Evolutionary conservation across 2,888 invertebrate species (phyloP), one percentile per base, ranked within the genome.

Genomic region (Thymelicus sylvestris): DNA sequence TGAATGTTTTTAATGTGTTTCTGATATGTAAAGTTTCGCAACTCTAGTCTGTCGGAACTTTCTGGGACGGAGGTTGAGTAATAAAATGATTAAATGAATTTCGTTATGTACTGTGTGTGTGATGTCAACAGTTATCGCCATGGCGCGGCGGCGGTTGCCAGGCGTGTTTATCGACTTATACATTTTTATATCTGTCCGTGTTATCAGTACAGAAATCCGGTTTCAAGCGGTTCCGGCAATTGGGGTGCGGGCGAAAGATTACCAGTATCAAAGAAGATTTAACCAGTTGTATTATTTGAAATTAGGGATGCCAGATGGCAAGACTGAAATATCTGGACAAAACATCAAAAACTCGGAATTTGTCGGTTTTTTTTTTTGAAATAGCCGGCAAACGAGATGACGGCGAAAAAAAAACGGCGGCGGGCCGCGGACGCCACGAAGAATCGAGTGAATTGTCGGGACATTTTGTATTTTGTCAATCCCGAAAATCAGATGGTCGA

Each of bases 61-160:
- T 66, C 62, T 47, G 48, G 47, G 31, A 19, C 68, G 31, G 38
- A 55, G 47, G 47, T 68, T 63, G 62, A 44, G 68, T 65, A 64
- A 70, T 50, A 47, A 8, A n/a, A 68, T 57, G 44, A 64, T 70
- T 39, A 59, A 24, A 65, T 50, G 4, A 48, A 59, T 70, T 50
- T 64, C 59, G 50, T 69, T 50, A 52, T 48, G 59, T 41, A 59
- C 65, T 12, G 39, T 38, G 2, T 59, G 67, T 41, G 68, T 57
- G 39, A 59, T 70, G 65, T 60, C 60, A 24, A 65, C 60, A 59
- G 70, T 65, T 70, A 71, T 71, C 71, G 41, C 19, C 15, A 3
- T 48, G 12, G 13, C 50, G 70, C 59, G 12, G 13, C 50, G 70
- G 31, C 71, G 44, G 60, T 50, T 41, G 52, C 66, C 71, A 50